These are phyloP conservation scores for Apostichopus japonicus DNA, from an alignment of 35 echinoderm and acorn worm genomes.

Conservation along the genomic window DNA sequence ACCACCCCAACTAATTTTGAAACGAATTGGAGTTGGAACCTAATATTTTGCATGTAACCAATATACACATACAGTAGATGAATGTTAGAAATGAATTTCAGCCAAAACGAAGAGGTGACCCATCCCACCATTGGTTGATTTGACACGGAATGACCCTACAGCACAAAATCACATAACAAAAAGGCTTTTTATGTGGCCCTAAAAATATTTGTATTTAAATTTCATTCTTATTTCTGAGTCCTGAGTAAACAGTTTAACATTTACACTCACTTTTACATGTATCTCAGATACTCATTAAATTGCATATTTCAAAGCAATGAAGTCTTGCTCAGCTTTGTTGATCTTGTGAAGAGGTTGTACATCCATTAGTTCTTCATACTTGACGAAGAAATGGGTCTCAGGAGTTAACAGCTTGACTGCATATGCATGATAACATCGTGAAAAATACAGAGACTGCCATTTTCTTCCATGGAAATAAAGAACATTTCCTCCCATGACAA, in stretches of 20 bases:
- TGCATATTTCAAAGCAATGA: constrained; percentile 17
- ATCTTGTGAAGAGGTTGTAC: not conserved
- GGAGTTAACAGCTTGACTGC: not conserved
- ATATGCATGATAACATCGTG: not conserved
- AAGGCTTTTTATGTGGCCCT: too few species aligned
- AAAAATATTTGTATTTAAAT: not conserved
- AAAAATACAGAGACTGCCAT: constrained; percentile 8
- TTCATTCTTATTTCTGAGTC: too few species aligned
- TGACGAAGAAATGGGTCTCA: not conserved
- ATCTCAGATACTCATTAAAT: not conserved
- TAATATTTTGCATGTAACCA: too few species aligned
- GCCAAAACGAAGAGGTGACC: too few species aligned
- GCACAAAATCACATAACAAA: too few species aligned
- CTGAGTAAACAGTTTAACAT: too few species aligned
- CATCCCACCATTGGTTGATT: too few species aligned
- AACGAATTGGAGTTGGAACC: too few species aligned
- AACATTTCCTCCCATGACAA: not conserved
- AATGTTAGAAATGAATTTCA: too few species aligned
- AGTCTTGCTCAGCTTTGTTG: not conserved
- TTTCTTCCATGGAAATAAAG: constrained; percentile 10
- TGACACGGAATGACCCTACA: too few species aligned
- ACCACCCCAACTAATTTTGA: too few species aligned
- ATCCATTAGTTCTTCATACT: not conserved
- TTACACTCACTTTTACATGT: not conserved
- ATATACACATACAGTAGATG: too few species aligned